Percentiles rank a stretch among this genome's conserved stretches.
Conservation (phyloP, 2,888 invertebrate genomes). For the Tiphia femorata region DNA sequence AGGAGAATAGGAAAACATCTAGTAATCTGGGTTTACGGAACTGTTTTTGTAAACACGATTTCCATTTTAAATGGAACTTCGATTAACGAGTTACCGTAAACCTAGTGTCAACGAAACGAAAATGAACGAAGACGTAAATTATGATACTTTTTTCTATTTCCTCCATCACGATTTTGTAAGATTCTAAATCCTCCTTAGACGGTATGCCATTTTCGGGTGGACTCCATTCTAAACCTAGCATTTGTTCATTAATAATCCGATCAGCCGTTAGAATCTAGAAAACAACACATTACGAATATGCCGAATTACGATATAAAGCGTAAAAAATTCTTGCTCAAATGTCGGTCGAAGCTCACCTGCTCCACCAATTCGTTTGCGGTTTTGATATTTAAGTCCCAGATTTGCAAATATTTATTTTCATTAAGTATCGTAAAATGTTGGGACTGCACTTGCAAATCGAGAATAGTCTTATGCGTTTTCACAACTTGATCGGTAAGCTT, state of each 20-base stretch:
- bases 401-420: slow-evolving; percentile 74
- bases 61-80: not conserved
- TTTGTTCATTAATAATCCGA: slow-evolving; percentile 75
- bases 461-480: slow-evolving; percentile 77
- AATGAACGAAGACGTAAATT: slow-evolving; percentile 1
- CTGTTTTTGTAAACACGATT: not conserved
- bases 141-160: slow-evolving; percentile 52
- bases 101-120: too few relatives aligned
- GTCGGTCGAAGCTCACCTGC: slow-evolving; percentile 55
- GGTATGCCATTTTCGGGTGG: slow-evolving; percentile 67
- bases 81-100: not conserved
- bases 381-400: slow-evolving; percentile 76
- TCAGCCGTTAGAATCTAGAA: slow-evolving; percentile 73
- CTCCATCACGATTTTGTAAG: slow-evolving; percentile 63
- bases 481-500: slow-evolving; percentile 79
- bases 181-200: slow-evolving; percentile 69
- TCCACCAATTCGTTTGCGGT: slow-evolving; percentile 70
- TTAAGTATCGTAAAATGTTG: slow-evolving; percentile 76
- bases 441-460: slow-evolving; percentile 79
- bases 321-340: not conserved
- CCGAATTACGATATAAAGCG: not conserved
- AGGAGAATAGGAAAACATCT: too few relatives aligned
- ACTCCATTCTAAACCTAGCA: slow-evolving; percentile 73
- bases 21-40: too few relatives aligned
- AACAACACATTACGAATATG: not conserved